phyloP scores from a whole-genome alignment of 2,888 invertebrate species.

The Gandaritis pyraliata region DNA sequence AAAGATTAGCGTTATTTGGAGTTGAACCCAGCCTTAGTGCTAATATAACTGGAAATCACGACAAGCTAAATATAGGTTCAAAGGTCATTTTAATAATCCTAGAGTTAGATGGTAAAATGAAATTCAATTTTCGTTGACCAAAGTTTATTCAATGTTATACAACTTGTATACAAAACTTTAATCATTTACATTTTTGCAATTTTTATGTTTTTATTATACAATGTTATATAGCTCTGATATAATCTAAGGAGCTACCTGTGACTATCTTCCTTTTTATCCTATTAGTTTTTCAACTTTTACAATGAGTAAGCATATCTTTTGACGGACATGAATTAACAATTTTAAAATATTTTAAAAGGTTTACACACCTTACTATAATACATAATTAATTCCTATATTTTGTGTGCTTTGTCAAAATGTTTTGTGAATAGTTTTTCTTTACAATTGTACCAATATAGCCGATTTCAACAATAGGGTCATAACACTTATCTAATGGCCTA shows the following conservation, averaged over 20 bases:
- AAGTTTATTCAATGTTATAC: slow-evolving; percentile 68
- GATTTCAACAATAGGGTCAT: slow-evolving; percentile 60
- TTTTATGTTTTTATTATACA: slow-evolving; percentile 79
- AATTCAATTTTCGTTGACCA: slow-evolving; percentile 62
- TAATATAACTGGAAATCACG: not conserved
- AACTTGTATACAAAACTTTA: slow-evolving; percentile 66
- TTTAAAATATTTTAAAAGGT: slow-evolving; percentile 68
- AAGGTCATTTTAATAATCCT: not conserved
- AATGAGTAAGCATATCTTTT: slow-evolving; percentile 69
- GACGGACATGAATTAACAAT: slow-evolving; percentile 68
- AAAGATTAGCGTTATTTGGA: too few relatives aligned
- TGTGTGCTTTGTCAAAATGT: slow-evolving; percentile 60
- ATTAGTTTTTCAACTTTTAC: slow-evolving; percentile 54
- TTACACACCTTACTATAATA: slow-evolving; percentile 51
- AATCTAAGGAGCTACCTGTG: slow-evolving; percentile 71
- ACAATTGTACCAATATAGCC: slow-evolving; percentile 53
- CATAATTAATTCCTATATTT: slow-evolving; percentile 51
- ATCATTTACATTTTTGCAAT: slow-evolving; percentile 76
- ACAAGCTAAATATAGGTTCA: not conserved
- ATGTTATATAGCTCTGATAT: slow-evolving; percentile 64
- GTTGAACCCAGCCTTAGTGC: too few relatives aligned
- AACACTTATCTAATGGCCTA: slow-evolving; percentile 64
- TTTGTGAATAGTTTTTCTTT: slow-evolving; percentile 54
- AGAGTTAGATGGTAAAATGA: slow-evolving; percentile 49
- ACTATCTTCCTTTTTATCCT: slow-evolving; percentile 71